A percentile compares a stretch with the other conserved stretches of the same genome.
These are phyloP conservation scores for Nemotelus nigrinus DNA, from an alignment of 2,888 invertebrate species.

Conservation along the genomic window DNA sequence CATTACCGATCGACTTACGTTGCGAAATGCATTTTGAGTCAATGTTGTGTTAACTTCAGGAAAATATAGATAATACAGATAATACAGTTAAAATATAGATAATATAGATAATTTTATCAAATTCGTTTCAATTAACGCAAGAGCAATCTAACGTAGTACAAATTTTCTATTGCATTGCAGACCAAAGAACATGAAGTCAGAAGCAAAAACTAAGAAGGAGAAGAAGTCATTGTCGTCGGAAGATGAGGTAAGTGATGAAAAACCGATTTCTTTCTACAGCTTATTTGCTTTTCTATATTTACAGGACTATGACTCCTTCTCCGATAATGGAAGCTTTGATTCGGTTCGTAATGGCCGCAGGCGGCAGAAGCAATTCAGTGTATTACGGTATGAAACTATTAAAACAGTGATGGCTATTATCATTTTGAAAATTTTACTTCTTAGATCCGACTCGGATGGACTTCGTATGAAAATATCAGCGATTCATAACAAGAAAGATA, in stretches of 20 bases:
- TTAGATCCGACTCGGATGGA: slow-evolving; percentile 62
- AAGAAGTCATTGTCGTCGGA: slow-evolving; percentile 31
- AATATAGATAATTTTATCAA: too few species aligned
- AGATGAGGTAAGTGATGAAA: slow-evolving; percentile 35
- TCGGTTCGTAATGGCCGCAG: slow-evolving; percentile 30
- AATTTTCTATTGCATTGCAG: slow-evolving; percentile 7
- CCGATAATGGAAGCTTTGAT: slow-evolving; percentile 41
- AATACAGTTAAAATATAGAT: too few species aligned
- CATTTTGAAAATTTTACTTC: neutral
- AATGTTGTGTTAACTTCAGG: too few species aligned
- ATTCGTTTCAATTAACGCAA: neutral
- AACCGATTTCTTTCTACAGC: neutral
- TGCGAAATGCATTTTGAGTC: too few species aligned
- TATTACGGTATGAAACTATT: slow-evolving; percentile 48
- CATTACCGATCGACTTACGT: too few species aligned
- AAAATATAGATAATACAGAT: too few species aligned
- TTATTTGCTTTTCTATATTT: neutral
- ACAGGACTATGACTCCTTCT: slow-evolving; percentile 38
- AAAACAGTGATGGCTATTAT: neutral
- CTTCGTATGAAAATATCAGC: slow-evolving; percentile 65
- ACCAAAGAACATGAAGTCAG: slow-evolving; percentile 25
- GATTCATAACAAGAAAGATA: slow-evolving; percentile 56
- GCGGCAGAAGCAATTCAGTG: slow-evolving; percentile 52
- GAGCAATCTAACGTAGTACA: neutral
- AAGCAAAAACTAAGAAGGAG: slow-evolving; percentile 33